These are phyloP conservation scores for Siniperca chuatsi DNA, from an alignment of 2,113 vertebrate species.

Conservation along the genomic window DNA sequence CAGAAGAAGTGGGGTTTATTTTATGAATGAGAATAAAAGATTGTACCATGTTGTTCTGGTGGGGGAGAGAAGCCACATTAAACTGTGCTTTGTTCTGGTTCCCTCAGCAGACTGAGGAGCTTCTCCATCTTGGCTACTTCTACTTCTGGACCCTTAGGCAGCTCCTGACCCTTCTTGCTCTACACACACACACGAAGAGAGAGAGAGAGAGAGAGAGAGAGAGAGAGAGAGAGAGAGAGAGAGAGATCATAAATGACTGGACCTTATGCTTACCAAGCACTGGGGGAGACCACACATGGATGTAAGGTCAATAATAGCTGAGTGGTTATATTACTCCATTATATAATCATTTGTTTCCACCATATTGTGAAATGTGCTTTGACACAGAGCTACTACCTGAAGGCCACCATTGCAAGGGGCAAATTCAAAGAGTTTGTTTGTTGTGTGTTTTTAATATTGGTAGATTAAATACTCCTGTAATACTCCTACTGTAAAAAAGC, in stretches of 20 bases:
- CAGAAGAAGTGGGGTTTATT: neutral
- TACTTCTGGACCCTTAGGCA: slow-evolving; percentile 87
- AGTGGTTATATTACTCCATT: slow-evolving; percentile 7
- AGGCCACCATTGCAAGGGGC: neutral
- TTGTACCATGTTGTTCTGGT: slow-evolving; percentile 4
- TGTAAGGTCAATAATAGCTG: slow-evolving; percentile 12
- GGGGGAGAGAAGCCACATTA: neutral
- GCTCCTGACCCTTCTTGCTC: slow-evolving; percentile 92
- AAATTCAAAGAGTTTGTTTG: slow-evolving; percentile 22
- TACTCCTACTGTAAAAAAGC: neutral
- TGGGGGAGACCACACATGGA: slow-evolving; percentile 20
- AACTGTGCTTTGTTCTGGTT: slow-evolving; percentile 64
- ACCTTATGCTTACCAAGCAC: slow-evolving; percentile 16
- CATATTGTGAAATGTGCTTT: slow-evolving; percentile 18
- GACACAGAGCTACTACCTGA: neutral
- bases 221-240: neutral
- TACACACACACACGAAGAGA: slow-evolving; percentile 64
- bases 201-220: neutral
- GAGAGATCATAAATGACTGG: slow-evolving; percentile 1
- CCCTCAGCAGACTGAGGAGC: slow-evolving; percentile 88
- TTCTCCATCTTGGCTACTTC: slow-evolving; percentile 94
- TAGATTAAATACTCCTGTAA: slow-evolving; percentile 14
- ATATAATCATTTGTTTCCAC: neutral
- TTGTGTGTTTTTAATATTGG: neutral
- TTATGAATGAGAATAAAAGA: neutral